A percentile compares a stretch with the other conserved stretches of the same genome.
Conservation (phyloP, 2,113 vertebrate genomes). For the Poeciliopsis turrubarensis region DNA sequence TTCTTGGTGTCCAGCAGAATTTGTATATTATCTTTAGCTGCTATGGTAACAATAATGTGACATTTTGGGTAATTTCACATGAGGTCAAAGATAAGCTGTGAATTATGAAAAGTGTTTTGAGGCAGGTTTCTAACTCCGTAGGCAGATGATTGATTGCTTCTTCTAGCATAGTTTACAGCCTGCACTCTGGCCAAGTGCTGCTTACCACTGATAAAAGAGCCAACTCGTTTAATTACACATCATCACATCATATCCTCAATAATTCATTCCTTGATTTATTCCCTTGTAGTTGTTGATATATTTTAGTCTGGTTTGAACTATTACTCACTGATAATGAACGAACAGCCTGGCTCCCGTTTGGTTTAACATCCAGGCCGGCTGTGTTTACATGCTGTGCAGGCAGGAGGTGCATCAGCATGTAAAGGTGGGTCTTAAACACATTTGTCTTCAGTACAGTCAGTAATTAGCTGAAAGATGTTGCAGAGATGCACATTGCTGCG, state of each 20-base stretch:
- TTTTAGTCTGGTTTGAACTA: not conserved
- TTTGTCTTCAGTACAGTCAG: slow-evolving; percentile 38
- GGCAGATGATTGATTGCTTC: no score
- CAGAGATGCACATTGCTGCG: slow-evolving; percentile 46
- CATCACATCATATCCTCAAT: not conserved
- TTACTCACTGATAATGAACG: not conserved
- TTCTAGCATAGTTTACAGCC: no score
- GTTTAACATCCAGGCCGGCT: slow-evolving; percentile 3
- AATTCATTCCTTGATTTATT: not conserved
- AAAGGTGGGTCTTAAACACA: slow-evolving; percentile 52
- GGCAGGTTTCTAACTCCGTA: no score
- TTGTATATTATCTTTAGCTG: no score
- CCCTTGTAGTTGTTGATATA: not conserved
- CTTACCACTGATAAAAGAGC: not conserved
- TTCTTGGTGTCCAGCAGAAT: no score
- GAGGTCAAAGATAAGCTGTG: no score
- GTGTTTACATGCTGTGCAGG: not conserved
- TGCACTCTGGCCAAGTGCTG: not conserved
- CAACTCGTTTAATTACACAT: not conserved
- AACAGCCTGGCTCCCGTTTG: not conserved
- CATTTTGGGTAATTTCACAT: no score
- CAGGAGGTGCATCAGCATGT: slow-evolving; percentile 41
- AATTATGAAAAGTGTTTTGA: no score
- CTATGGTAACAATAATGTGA: no score
- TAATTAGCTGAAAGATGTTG: slow-evolving; percentile 63